phyloP scores from a whole-genome alignment of 2,888 invertebrate species.

The Sialis lutaria region DNA sequence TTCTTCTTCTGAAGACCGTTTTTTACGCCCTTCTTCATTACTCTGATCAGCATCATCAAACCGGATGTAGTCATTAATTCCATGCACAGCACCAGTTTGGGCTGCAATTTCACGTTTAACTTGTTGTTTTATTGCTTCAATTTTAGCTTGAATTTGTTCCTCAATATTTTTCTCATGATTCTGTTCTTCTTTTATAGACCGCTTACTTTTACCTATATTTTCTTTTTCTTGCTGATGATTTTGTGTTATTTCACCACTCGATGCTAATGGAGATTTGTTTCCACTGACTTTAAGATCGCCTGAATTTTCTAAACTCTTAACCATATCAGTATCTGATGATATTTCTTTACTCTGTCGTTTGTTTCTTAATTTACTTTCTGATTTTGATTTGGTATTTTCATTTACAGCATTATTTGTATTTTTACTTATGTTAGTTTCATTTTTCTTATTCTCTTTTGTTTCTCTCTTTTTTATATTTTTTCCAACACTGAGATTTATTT shows the following conservation, averaged over 20 bases:
- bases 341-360: background rate
- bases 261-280: conserved; percentile 15
- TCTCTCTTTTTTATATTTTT: no score
- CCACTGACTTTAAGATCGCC: conserved; percentile 17
- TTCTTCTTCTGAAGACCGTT: background rate
- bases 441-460: no score
- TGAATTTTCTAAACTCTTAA: conserved; percentile 15
- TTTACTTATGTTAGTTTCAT: no score
- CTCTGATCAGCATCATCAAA: background rate
- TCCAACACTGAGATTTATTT: no score
- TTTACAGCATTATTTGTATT: background rate
- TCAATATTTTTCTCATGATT: conserved; percentile 14
- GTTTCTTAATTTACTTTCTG: background rate
- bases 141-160: conserved; percentile 21
- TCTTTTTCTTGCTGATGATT: conserved; percentile 6
- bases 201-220: conserved; percentile 7
- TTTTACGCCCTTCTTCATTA: background rate
- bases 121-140: conserved; percentile 23
- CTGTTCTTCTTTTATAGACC: conserved; percentile 7
- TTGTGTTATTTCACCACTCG: conserved; percentile 7
- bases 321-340: conserved; percentile 7
- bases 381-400: background rate
- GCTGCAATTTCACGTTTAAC: conserved; percentile 18
- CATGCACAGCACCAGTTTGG: background rate
- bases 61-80: background rate